phyloP scores from a whole-genome alignment of 1,140 invertebrate species.

The Drosophila sechellia region DNA sequence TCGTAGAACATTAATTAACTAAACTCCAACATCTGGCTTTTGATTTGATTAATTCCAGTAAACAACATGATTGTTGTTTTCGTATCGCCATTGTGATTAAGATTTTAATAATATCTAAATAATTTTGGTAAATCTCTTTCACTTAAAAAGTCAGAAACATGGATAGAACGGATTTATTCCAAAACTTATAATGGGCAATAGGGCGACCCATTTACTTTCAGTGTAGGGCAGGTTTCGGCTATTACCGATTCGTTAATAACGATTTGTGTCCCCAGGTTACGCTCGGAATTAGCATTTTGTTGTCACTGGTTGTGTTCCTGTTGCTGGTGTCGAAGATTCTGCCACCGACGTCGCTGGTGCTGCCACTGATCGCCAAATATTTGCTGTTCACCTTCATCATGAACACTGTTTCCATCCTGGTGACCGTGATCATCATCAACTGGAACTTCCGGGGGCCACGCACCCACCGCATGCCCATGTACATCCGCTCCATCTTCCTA shows the following conservation, averaged over 20 bases:
- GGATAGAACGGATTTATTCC: no score
- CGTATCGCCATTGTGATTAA: neutral
- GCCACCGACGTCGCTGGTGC: constrained; percentile 97
- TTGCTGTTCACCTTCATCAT: constrained; percentile 99
- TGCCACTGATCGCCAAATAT: constrained; percentile 99
- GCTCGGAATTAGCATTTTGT: constrained; percentile 98
- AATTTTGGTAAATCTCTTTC: no score
- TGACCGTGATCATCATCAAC: constrained; percentile 99
- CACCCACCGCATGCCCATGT: constrained; percentile 95
- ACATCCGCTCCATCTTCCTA: constrained; percentile 97
- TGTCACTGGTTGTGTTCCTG: constrained; percentile 99
- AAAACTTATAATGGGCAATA: neutral
- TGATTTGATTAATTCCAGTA: neutral
- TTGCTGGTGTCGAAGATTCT: constrained; percentile 99
- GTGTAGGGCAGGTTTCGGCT: constrained; percentile 10
- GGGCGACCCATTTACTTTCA: neutral
- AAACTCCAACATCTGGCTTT: neutral
- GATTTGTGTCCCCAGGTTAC: constrained; percentile 88
- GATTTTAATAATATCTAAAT: neutral
- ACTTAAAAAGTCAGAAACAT: no score
- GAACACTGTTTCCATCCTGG: constrained; percentile 99
- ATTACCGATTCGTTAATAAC: constrained; percentile 22
- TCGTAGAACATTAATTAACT: neutral
- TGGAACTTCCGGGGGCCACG: constrained; percentile 99
- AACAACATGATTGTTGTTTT: neutral